Evolutionary conservation across 2,797 vertebrate genomes (phyloP).

Genomic region (Semaprochilodus insignis): DNA sequence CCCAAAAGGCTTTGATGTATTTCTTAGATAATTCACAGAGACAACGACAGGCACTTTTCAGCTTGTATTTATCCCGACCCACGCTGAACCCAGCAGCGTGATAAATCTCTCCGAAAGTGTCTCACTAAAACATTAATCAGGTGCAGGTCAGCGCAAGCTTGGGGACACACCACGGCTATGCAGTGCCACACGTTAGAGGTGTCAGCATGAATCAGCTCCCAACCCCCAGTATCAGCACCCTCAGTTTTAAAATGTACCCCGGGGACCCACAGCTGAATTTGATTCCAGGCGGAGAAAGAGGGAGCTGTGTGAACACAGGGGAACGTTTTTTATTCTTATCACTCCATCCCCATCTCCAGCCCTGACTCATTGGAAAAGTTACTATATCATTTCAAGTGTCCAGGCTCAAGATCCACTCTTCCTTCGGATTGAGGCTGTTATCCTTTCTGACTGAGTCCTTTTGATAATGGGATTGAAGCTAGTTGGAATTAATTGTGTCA

Average conservation of each 20-base stretch:
- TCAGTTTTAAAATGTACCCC: neutral
- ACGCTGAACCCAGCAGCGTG: neutral
- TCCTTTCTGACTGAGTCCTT: conserved; percentile 15
- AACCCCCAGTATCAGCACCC: neutral
- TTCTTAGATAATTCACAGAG: conserved; percentile 20
- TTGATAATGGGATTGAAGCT: conserved; percentile 32
- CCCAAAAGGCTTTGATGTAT: conserved; percentile 20
- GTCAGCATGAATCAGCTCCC: conserved; percentile 50
- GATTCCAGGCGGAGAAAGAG: neutral
- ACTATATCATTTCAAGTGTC: neutral
- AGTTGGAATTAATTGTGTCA: conserved; percentile 24
- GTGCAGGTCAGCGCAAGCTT: conserved; percentile 18
- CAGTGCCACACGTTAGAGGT: conserved; percentile 35
- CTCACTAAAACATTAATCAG: conserved; percentile 49
- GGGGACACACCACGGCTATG: neutral
- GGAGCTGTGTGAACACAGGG: neutral
- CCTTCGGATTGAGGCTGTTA: neutral
- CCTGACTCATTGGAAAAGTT: neutral
- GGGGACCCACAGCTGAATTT: neutral
- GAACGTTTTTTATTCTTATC: neutral
- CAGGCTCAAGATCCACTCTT: neutral
- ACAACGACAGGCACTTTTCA: conserved; percentile 1
- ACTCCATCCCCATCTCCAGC: neutral
- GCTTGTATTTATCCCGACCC: conserved; percentile 7
- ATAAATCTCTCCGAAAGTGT: conserved; percentile 40